Percentiles rank a stretch among this genome's conserved stretches.
These are phyloP conservation scores for Drosophila suboccidentalis DNA, from an alignment of 2,888 invertebrate genomes.

Conservation along the genomic window DNA sequence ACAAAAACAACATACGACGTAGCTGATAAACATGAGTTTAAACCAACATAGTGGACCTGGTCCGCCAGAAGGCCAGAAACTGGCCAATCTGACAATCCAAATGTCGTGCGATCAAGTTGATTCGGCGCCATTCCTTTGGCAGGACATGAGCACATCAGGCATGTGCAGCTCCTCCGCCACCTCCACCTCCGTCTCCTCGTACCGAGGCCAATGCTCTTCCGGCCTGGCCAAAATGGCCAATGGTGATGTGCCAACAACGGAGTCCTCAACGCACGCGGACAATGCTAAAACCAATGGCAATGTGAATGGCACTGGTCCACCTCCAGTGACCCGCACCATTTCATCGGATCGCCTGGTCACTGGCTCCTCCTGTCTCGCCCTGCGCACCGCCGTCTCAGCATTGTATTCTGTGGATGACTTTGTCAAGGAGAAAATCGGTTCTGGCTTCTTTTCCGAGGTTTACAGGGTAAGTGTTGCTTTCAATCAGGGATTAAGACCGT, in stretches of 20 bases:
- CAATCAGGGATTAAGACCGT: too few species aligned
- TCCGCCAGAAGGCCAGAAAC: constrained; percentile 70
- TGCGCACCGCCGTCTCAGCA: constrained; percentile 96
- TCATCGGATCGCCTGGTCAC: constrained; percentile 88
- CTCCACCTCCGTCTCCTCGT: neutral
- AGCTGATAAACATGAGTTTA: constrained; percentile 85
- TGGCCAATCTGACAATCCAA: constrained; percentile 9
- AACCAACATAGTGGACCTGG: constrained; percentile 86
- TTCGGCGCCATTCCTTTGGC: constrained; percentile 51
- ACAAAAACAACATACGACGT: constrained; percentile 56
- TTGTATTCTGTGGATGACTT: constrained; percentile 98
- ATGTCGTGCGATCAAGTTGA: constrained; percentile 62
- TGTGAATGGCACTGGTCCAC: constrained; percentile 49
- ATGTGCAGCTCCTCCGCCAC: constrained; percentile 40
- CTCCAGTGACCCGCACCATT: constrained; percentile 81
- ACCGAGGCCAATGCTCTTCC: constrained; percentile 3
- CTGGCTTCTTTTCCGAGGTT: constrained; percentile 98
- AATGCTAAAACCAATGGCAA: constrained; percentile 20
- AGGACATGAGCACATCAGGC: constrained; percentile 48
- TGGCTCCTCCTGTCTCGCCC: constrained; percentile 94
- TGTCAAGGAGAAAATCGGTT: constrained; percentile 95
- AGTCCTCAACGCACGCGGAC: constrained; percentile 4
- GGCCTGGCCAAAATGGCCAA: constrained; percentile 24
- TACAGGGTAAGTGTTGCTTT: constrained; percentile 96
- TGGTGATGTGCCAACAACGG: constrained; percentile 20